These are phyloP conservation scores for Abrostola tripartita DNA, from an alignment of 2,888 invertebrate species.

Conservation along the genomic window DNA sequence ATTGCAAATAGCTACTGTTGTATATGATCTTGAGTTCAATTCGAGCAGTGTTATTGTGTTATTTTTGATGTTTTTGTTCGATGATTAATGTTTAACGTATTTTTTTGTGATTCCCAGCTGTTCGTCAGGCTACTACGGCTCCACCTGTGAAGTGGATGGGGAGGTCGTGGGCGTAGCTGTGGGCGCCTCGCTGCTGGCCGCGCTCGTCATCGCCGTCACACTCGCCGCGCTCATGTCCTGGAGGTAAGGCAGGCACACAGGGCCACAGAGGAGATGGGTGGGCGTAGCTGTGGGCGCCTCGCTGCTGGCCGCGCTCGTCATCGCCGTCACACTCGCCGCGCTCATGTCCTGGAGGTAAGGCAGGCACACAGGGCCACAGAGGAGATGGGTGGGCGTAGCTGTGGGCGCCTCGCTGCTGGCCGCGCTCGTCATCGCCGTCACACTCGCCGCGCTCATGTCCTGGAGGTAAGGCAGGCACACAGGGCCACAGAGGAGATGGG, in stretches of 20 bases:
- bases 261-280: constrained; percentile 67
- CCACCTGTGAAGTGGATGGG: constrained; percentile 96
- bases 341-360: constrained; percentile 97
- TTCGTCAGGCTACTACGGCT: constrained; percentile 95
- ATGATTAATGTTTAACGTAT: background rate
- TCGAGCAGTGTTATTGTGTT: background rate
- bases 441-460: no score
- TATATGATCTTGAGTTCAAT: background rate
- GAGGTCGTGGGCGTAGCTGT: constrained; percentile 97
- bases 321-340: constrained; percentile 94
- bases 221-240: constrained; percentile 96
- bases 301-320: constrained; percentile 95
- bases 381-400: no score
- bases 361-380: no score
- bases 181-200: constrained; percentile 96
- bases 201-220: constrained; percentile 95
- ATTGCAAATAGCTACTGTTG: background rate
- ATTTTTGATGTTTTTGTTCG: background rate
- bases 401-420: no score
- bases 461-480: no score
- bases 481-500: no score
- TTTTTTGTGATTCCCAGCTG: constrained; percentile 88
- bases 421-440: no score
- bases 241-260: constrained; percentile 89
- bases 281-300: constrained; percentile 97